Evolutionary conservation across 2,113 vertebrate species (phyloP).

Genomic region (Salvelinus fontinalis): DNA sequence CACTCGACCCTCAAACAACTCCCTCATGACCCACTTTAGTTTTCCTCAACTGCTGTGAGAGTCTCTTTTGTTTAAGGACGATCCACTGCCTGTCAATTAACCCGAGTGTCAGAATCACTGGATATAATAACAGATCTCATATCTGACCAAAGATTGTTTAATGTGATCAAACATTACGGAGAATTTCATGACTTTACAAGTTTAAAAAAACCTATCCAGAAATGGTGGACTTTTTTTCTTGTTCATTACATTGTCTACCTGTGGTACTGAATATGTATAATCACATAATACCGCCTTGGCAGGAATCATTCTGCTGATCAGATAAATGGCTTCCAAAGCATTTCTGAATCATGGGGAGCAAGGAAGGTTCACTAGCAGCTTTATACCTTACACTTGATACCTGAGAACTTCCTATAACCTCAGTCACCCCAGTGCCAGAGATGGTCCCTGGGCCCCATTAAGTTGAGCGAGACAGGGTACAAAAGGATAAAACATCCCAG

Average conservation of each 20-base stretch:
- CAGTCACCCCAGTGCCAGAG: slow-evolving; percentile 19
- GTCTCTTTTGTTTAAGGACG: neutral
- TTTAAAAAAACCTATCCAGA: neutral
- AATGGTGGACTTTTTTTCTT: too few relatives aligned
- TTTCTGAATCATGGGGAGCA: slow-evolving; percentile 32
- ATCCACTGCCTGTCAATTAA: neutral
- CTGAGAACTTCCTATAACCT: slow-evolving; percentile 28
- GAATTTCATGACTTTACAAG: neutral
- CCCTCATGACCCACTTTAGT: slow-evolving; percentile 28
- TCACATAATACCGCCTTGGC: neutral
- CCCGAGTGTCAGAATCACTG: neutral
- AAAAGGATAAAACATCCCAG: slow-evolving; percentile 21
- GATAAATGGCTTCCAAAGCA: slow-evolving; percentile 21
- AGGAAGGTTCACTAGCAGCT: neutral
- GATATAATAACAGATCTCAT: neutral
- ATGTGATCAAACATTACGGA: neutral
- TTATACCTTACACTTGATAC: slow-evolving; percentile 21
- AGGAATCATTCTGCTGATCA: slow-evolving; percentile 16
- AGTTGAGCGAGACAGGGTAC: slow-evolving; percentile 10
- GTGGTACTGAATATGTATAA: neutral
- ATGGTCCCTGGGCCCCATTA: slow-evolving; percentile 15
- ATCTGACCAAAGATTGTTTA: neutral
- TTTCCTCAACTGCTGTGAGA: slow-evolving; percentile 7
- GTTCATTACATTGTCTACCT: neutral
- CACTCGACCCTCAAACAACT: slow-evolving; percentile 24